Percentiles rank a stretch among this genome's conserved stretches.
These are phyloP conservation scores for Sinocyclocheilus maitianheensis DNA, from an alignment of 2,113 vertebrate genomes.

Conservation along the genomic window DNA sequence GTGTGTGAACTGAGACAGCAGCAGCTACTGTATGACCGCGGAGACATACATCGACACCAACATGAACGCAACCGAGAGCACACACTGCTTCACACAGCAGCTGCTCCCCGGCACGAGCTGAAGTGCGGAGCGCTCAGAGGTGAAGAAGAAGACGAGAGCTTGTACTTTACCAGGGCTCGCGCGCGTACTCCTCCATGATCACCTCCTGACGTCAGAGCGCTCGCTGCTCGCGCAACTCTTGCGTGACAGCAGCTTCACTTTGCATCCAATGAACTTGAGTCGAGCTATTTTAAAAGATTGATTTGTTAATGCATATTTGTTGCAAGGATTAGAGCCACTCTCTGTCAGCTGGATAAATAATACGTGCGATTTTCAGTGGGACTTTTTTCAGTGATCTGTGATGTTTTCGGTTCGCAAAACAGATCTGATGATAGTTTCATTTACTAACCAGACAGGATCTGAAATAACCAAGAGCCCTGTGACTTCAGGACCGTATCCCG, in stretches of 20 bases:
- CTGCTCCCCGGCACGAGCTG: no score
- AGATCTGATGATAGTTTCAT: no score
- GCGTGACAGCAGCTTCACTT: not conserved
- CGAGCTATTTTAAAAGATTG: no score
- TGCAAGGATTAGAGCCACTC: not conserved
- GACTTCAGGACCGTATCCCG: no score
- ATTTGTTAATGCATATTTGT: not conserved
- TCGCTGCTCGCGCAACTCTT: slow-evolving; percentile 28
- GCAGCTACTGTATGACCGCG: no score
- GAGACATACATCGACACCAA: no score
- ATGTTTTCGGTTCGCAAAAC: no score
- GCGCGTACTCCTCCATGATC: slow-evolving; percentile 86
- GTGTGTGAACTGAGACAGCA: no score
- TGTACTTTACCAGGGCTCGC: slow-evolving; percentile 85
- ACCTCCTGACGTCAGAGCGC: slow-evolving; percentile 52
- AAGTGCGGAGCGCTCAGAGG: no score
- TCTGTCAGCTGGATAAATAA: not conserved
- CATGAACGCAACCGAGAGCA: not conserved
- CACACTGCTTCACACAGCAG: not conserved
- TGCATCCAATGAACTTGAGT: no score
- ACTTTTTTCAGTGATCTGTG: not conserved
- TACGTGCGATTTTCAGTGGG: not conserved
- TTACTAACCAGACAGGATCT: no score
- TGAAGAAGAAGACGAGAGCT: not conserved
- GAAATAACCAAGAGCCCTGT: no score